phyloP scores from a whole-genome alignment of 2,797 vertebrate species.

The Sebastes cheni region DNA sequence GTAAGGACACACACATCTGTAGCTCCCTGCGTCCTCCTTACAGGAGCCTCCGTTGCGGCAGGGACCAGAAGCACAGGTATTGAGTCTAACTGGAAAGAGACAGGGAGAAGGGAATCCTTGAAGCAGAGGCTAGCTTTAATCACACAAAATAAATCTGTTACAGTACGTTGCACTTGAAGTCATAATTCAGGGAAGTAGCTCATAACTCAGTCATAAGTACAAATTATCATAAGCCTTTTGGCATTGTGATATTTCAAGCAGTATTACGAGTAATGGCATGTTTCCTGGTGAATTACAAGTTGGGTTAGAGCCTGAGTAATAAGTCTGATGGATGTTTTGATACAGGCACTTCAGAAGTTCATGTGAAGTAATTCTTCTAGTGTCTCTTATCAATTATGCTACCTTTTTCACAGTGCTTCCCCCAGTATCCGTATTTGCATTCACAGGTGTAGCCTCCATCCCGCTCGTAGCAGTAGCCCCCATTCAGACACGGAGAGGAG shows the following conservation, averaged over 20 bases:
- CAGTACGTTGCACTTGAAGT: constrained; percentile 35
- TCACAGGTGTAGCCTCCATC: constrained; percentile 91
- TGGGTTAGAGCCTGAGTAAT: constrained; percentile 26
- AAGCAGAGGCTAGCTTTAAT: constrained; percentile 33
- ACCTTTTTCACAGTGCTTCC: constrained; percentile 96
- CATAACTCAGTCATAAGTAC: constrained; percentile 45
- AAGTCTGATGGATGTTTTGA: constrained; percentile 13
- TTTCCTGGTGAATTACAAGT: constrained; percentile 51
- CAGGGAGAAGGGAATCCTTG: constrained; percentile 47
- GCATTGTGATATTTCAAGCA: constrained; percentile 61
- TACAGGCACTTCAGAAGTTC: not conserved
- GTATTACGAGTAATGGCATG: constrained; percentile 49
- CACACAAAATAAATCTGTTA: constrained; percentile 52
- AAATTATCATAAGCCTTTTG: constrained; percentile 61
- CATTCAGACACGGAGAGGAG: constrained; percentile 95
- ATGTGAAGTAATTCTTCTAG: not conserved
- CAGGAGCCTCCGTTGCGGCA: constrained; percentile 97
- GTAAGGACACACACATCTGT: constrained; percentile 93
- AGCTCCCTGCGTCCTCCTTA: constrained; percentile 87
- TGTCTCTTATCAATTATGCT: constrained; percentile 8
- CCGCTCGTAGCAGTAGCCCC: constrained; percentile 90
- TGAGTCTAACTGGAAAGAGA: constrained; percentile 88
- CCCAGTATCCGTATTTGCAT: constrained; percentile 91
- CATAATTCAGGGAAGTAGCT: constrained; percentile 49
- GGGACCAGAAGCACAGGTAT: constrained; percentile 89